Percentiles rank a stretch among this genome's conserved stretches.
Evolutionary conservation across 1,140 invertebrate species (phyloP).

Genomic region (Eueides isabella): DNA sequence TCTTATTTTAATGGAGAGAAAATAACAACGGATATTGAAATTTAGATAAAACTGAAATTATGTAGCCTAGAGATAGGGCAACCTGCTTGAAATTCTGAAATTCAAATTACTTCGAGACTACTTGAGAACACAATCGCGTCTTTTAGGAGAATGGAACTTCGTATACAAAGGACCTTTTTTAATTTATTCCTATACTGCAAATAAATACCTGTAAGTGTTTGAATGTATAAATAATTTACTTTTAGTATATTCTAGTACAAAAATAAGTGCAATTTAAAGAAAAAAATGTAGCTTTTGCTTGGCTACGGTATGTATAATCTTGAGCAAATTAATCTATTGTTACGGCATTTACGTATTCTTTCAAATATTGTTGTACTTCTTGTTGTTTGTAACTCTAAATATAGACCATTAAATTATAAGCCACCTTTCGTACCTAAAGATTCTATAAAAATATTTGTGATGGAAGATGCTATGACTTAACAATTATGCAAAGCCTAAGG

Average conservation of each 20-base stretch:
- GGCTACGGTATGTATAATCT: conserved; percentile 1
- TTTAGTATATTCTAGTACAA: conserved; percentile 23
- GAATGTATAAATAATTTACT: conserved; percentile 40
- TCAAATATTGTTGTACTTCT: too few relatives aligned
- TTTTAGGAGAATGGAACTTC: conserved; percentile 61
- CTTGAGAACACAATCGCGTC: conserved; percentile 69
- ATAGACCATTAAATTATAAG: too few relatives aligned
- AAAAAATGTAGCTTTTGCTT: conserved; percentile 11
- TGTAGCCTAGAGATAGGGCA: conserved; percentile 51
- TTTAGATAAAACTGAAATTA: conserved; percentile 54
- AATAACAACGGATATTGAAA: conserved; percentile 25
- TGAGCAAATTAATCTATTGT: conserved; percentile 21
- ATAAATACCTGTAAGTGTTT: conserved; percentile 38
- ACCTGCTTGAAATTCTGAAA: conserved; percentile 69
- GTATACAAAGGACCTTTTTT: conserved; percentile 67
- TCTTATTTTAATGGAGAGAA: too few relatives aligned
- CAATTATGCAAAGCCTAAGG: conserved; percentile 60
- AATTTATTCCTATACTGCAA: conserved; percentile 60
- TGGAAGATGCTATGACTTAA: conserved; percentile 30
- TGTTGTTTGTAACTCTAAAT: too few relatives aligned
- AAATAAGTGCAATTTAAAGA: conserved; percentile 17
- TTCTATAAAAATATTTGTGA: not conserved
- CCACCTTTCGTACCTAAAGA: not conserved
- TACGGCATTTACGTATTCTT: conserved; percentile 1
- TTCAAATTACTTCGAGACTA: conserved; percentile 74